Percentiles rank a stretch among this genome's conserved stretches.
Conservation (phyloP, 2,797 vertebrate genomes). For the Scleropages formosus region DNA sequence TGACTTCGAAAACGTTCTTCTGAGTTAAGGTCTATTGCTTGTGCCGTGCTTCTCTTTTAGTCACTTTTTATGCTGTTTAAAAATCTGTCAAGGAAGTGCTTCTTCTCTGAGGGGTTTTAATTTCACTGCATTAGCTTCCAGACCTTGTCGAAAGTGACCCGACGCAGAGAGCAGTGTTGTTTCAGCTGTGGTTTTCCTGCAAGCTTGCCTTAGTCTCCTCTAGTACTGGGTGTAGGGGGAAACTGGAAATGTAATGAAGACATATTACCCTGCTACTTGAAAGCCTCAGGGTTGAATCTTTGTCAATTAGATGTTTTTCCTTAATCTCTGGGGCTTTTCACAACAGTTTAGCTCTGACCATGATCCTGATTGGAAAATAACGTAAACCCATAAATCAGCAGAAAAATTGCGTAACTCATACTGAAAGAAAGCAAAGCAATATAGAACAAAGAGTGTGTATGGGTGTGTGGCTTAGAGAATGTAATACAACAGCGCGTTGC, state of each 20-base stretch:
- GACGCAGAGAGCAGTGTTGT: conserved; percentile 5
- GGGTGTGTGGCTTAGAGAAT: not conserved
- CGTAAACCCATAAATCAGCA: not conserved
- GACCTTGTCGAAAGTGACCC: conserved; percentile 12
- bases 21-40: too few species aligned
- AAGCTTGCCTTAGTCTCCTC: not conserved
- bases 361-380: not conserved
- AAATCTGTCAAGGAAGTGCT: not conserved
- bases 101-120: not conserved
- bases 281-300: not conserved
- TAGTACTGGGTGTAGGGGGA: not conserved
- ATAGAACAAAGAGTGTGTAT: not conserved
- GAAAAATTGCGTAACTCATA: not conserved
- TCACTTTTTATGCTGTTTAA: not conserved
- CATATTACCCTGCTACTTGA: not conserved
- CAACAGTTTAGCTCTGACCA: not conserved
- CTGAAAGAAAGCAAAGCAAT: not conserved
- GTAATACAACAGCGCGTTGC: not conserved
- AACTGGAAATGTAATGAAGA: not conserved
- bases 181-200: conserved; percentile 15
- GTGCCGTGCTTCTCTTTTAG: not conserved
- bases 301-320: not conserved
- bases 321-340: not conserved
- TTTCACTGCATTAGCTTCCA: conserved; percentile 3
- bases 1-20: too few species aligned